Base-by-base conservation (phyloP, 1,140 invertebrate genomes). In the Anagrus nilaparvatae region DNA sequence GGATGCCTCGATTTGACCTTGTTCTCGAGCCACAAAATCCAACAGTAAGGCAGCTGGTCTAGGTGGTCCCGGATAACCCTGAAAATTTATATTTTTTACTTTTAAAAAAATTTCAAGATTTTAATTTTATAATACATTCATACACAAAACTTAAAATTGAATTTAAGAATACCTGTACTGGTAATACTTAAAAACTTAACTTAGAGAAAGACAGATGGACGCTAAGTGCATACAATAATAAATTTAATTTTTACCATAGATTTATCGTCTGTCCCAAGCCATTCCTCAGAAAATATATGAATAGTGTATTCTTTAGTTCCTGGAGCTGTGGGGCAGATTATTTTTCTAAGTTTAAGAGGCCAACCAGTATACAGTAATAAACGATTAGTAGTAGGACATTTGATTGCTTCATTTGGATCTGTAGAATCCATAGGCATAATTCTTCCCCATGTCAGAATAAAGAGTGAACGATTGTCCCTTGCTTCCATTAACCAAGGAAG, bases 401-500 rank as follows among this genome's bases (percentile, higher is more conserved):
- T 50, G 74, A 81, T 19, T 4, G 19, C 27, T n/a, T 42, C 40
- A 10, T 3, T 20, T 1, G 35, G 7, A 1, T 47, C 40, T 58
- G 55, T 16, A 58, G 57, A 48, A 36, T 61, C 65, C 1, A 62
- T 49, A 0, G 63, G 61, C 31, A 68, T 42, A 41, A 80, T 73
- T 50, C 75, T 73, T 3, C 82, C 81, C 81, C 82, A 85, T 5
- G 81, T 82, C 24, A 83, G 62, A 14, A 86, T 64, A 49, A 84
- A 86, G 2, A 87, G 67, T 4, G 81, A 82, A 17, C 78, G 74
- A 50, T 85, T 84, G 29, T 79, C 75, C 36, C 80, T 70, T 2
- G 82, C 82, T 55, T 79, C 76, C 16, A 87, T 72, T 33, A 84
- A 59, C 78, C 83, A 86, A 2, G 82, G 81, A 34, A 81, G 61